Conservation (phyloP, 2,113 vertebrate species). For the Cyanoderma ruficeps region DNA sequence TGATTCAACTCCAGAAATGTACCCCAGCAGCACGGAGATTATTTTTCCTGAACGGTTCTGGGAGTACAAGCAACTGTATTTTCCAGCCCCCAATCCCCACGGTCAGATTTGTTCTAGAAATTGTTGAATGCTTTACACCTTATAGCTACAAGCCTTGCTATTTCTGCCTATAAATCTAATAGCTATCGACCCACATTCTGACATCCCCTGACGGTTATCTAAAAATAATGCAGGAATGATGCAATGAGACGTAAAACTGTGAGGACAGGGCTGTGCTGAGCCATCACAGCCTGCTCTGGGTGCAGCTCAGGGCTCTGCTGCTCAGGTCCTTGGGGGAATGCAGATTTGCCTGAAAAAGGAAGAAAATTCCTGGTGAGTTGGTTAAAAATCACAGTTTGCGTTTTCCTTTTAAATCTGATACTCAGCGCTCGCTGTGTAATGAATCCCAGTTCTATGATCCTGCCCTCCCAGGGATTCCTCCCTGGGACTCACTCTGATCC, state of each 20-base stretch:
- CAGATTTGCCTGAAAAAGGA: background rate
- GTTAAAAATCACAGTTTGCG: background rate
- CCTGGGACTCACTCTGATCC: background rate
- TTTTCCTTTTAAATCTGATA: background rate
- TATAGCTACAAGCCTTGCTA: background rate
- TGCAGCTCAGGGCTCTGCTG: background rate
- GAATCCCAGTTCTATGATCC: background rate
- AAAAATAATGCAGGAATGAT: slow-evolving; percentile 38
- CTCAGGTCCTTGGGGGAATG: background rate
- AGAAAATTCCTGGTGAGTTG: background rate
- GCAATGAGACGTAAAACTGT: background rate
- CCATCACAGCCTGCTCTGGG: background rate
- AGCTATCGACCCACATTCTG: slow-evolving; percentile 28
- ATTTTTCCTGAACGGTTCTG: slow-evolving; percentile 18
- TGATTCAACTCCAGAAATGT: background rate
- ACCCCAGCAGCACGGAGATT: background rate
- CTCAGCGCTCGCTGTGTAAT: accelerated
- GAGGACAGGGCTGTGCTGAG: background rate
- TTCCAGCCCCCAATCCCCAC: background rate
- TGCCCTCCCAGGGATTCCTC: background rate
- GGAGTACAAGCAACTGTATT: background rate
- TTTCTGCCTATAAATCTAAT: slow-evolving; percentile 50
- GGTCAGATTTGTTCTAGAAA: slow-evolving; percentile 14
- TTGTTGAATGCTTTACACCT: slow-evolving; percentile 13
- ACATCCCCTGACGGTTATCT: background rate